Percentiles rank a stretch among this genome's conserved stretches.
Evolutionary conservation across 2,113 vertebrate species (phyloP).

Genomic region (Haplotaxodon microlepis): DNA sequence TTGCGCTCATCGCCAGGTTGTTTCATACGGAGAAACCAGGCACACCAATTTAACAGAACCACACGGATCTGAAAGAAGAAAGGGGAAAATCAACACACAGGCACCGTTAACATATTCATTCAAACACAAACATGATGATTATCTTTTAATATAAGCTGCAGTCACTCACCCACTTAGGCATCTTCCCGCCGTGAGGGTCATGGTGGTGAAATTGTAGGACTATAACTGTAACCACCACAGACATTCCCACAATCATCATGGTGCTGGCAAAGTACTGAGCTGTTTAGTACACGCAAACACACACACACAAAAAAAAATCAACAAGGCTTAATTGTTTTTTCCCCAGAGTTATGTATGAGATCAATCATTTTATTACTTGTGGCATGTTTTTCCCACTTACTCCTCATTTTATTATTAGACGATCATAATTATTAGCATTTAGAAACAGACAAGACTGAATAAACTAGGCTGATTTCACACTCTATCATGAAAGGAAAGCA

Average conservation of each 20-base stretch:
- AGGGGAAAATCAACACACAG: neutral
- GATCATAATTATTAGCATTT: neutral
- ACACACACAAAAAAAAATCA: neutral
- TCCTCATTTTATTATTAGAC: neutral
- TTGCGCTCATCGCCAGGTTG: constrained; percentile 85
- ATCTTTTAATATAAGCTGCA: neutral
- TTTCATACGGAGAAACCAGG: constrained; percentile 97
- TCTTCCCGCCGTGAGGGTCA: constrained; percentile 87
- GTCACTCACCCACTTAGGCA: constrained; percentile 85
- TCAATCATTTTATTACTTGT: neutral
- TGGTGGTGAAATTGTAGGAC: constrained; percentile 90
- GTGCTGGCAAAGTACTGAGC: constrained; percentile 92
- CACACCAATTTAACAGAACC: constrained; percentile 93
- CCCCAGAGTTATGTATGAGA: neutral
- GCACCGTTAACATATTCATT: neutral
- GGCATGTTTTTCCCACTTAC: neutral
- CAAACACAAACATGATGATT: neutral
- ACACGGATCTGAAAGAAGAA: constrained; percentile 78
- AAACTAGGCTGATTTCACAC: constrained; percentile 18
- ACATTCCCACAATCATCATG: constrained; percentile 90
- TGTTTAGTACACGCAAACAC: constrained; percentile 28
- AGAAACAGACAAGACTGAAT: neutral
- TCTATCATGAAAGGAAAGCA: neutral
- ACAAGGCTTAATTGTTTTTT: neutral
- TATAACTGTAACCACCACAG: constrained; percentile 87